phyloP scores from a whole-genome alignment of 2,797 vertebrate species.

The Iguana delicatissima region DNA sequence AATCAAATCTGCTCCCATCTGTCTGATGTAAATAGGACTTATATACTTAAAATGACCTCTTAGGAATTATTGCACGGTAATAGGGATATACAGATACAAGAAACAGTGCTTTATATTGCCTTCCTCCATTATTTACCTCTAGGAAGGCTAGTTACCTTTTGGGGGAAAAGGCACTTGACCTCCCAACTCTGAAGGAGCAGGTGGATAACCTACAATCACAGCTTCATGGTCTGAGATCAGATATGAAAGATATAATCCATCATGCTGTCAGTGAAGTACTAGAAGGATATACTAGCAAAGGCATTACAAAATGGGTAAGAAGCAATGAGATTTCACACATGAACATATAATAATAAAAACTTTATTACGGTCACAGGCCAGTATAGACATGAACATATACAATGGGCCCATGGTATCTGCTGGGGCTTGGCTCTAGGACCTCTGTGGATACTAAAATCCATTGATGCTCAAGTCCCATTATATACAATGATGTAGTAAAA shows the following conservation, averaged over 20 bases:
- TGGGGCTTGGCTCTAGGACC: too few species aligned
- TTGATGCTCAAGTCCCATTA: too few species aligned
- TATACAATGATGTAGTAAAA: too few species aligned
- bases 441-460: too few species aligned
- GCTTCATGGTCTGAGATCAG: slow-evolving; percentile 33
- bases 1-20: neutral
- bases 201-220: slow-evolving; percentile 57
- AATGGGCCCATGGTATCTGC: too few species aligned
- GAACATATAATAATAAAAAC: too few species aligned
- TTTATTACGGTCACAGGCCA: too few species aligned
- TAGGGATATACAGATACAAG: neutral
- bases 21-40: neutral
- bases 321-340: neutral
- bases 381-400: neutral
- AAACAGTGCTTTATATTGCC: neutral
- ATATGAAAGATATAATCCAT: slow-evolving; percentile 2
- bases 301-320: slow-evolving; percentile 36
- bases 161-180: slow-evolving; percentile 60
- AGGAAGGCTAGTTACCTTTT: slow-evolving; percentile 63
- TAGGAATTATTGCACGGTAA: neutral
- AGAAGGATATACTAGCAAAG: neutral
- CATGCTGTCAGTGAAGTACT: neutral
- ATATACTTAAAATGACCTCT: neutral
- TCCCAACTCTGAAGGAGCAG: slow-evolving; percentile 58
- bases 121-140: slow-evolving; percentile 6